Percentiles rank a stretch among this genome's conserved stretches.
Conservation (phyloP, 2,888 invertebrate species). For the Prosapia bicincta region DNA sequence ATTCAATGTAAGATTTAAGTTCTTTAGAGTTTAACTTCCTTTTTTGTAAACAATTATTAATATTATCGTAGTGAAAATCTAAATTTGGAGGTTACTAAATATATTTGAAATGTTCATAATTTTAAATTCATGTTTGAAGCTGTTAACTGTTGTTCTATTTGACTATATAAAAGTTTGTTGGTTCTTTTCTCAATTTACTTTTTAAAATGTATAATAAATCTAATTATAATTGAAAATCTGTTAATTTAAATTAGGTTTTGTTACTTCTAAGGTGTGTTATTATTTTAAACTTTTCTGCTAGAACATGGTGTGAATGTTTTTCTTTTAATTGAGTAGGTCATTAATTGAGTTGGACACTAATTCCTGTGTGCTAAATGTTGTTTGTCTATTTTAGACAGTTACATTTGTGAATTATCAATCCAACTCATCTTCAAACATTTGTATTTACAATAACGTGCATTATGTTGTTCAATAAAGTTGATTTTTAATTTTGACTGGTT, state of each 20-base stretch:
- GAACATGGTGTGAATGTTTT: not conserved
- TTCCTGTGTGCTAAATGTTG: not conserved
- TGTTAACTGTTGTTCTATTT: not conserved
- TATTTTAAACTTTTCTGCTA: not conserved
- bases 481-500: conserved; percentile 26
- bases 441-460: conserved; percentile 30
- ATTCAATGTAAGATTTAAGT: not conserved
- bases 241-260: not conserved
- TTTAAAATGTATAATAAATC: not conserved
- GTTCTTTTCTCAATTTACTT: not conserved
- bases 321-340: not conserved
- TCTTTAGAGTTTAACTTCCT: not conserved
- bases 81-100: not conserved
- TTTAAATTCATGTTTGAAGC: not conserved
- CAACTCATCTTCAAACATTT: conserved; percentile 21
- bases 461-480: conserved; percentile 31
- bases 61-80: not conserved
- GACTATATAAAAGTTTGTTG: not conserved
- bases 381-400: conserved; percentile 1
- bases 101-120: not conserved
- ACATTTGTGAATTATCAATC: conserved; percentile 4
- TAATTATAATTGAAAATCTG: not conserved
- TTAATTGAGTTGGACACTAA: not conserved
- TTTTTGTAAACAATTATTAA: not conserved
- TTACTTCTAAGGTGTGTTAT: not conserved